Evolutionary conservation across 2,113 vertebrate species (phyloP).

Genomic region (Nothobranchius furzeri): DNA sequence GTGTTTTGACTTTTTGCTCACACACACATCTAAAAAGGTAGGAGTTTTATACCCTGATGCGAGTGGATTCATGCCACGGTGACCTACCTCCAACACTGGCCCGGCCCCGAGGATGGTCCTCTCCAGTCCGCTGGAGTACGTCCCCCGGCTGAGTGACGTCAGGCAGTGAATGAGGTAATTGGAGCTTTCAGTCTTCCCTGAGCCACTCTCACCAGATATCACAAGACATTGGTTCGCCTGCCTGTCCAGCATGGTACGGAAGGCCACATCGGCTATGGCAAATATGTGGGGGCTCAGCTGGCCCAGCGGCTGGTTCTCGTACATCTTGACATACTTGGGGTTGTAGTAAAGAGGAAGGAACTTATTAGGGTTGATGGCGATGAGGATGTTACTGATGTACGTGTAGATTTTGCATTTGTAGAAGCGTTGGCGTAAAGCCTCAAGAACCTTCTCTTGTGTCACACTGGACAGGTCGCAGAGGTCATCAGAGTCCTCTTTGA

Average conservation of each 20-base stretch:
- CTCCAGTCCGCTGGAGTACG: constrained; percentile 87
- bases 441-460: constrained; percentile 82
- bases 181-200: constrained; percentile 95
- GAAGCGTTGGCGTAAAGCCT: constrained; percentile 85
- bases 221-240: constrained; percentile 90
- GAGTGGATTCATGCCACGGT: neutral
- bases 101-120: constrained; percentile 92
- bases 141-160: constrained; percentile 92
- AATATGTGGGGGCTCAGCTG: constrained; percentile 93
- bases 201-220: constrained; percentile 92
- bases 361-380: constrained; percentile 94
- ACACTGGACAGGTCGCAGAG: constrained; percentile 87
- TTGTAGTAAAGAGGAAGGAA: constrained; percentile 96
- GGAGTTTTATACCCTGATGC: neutral
- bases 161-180: constrained; percentile 96
- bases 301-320: constrained; percentile 91
- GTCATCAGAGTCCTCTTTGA: constrained; percentile 81
- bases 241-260: constrained; percentile 87
- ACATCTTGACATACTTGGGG: constrained; percentile 94
- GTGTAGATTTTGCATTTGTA: constrained; percentile 90
- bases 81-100: constrained; percentile 91
- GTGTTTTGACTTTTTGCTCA: neutral
- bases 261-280: constrained; percentile 89
- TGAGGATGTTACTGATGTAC: constrained; percentile 87
- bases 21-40: neutral